Evolutionary conservation across 1,140 invertebrate genomes (phyloP), one percentile per base, ranked within the genome.

Genomic region (Drosophila nigromelanica): DNA sequence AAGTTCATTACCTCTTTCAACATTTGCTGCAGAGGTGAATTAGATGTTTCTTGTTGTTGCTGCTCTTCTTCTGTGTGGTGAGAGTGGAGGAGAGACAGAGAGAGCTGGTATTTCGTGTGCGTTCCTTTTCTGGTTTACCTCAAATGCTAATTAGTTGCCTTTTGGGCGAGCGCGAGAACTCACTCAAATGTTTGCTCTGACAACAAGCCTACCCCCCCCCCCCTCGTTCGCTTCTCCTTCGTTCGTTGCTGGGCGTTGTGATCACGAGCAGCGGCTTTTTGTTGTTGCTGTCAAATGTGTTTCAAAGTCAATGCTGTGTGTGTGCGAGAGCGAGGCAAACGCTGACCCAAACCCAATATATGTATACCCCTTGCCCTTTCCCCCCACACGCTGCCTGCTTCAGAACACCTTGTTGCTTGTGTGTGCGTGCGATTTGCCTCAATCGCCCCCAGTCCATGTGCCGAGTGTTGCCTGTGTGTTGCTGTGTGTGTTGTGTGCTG

Each of bases 1-100:
- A 42, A 85, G 82, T 87, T 86, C 82, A 69, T 81, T 81, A 86
- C 75, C 83, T 81, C 86, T 76, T 73, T 73, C 56, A 61, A 50
- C 64, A 42, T 56, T 60, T 58, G 72, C 45, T 30, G 47, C 43
- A 14, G 76, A 79, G 80, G 80, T 83, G 80, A 76, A 76, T 73
- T 85, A 67, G 59, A 58, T 74, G 69, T 78, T 58, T 71, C 63
- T 78, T 58, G 61, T 63, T 50, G 45, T 80, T 77, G 48, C 42
- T 33, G 15, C 42, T 62, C 51, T 59, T 48, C 10, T 62, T 43
- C n/a, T 33, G 30, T 33, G 7, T 43, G 5, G 4, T 39, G 24
- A 35, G 27, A 27, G 42, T 10, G 11, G 18, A 12, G 37, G 62
- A 15, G n/a, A 47, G 47, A 6, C 35, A 55, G 45, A 67, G 43